phyloP scores from a whole-genome alignment of 2,113 vertebrate genomes.

The Myotis yumanensis region DNA sequence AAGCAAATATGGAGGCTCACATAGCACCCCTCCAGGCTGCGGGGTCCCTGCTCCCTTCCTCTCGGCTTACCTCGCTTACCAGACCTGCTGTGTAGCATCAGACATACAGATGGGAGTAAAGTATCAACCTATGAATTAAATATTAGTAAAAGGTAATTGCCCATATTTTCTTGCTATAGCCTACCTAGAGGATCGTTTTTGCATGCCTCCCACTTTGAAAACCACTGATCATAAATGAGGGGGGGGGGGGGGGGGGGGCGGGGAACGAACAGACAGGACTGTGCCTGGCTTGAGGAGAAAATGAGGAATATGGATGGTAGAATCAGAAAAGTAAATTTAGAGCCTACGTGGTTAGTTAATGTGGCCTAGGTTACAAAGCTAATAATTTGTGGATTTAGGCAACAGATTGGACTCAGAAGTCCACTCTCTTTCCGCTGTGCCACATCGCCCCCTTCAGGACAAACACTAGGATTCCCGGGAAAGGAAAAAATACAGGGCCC shows the following conservation, averaged over 20 bases:
- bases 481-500: not conserved
- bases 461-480: not conserved
- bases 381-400: not conserved
- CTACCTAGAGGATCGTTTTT: not conserved
- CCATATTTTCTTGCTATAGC: not conserved
- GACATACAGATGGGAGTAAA: not conserved
- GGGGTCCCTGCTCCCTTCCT: not conserved
- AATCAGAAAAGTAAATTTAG: not conserved
- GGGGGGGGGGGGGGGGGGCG: too few relatives aligned
- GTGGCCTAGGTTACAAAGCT: not conserved
- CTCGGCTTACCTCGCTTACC: not conserved
- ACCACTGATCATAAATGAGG: not conserved
- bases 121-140: not conserved
- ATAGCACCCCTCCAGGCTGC: rapidly evolving
- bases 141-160: not conserved
- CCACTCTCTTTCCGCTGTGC: not conserved
- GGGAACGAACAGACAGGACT: not conserved
- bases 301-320: not conserved
- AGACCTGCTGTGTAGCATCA: not conserved
- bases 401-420: not conserved
- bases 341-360: not conserved
- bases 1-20: not conserved
- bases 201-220: not conserved
- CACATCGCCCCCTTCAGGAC: not conserved
- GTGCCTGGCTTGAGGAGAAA: not conserved